Evolutionary conservation across 2,113 vertebrate genomes (phyloP).

Genomic region (Equus quagga): DNA sequence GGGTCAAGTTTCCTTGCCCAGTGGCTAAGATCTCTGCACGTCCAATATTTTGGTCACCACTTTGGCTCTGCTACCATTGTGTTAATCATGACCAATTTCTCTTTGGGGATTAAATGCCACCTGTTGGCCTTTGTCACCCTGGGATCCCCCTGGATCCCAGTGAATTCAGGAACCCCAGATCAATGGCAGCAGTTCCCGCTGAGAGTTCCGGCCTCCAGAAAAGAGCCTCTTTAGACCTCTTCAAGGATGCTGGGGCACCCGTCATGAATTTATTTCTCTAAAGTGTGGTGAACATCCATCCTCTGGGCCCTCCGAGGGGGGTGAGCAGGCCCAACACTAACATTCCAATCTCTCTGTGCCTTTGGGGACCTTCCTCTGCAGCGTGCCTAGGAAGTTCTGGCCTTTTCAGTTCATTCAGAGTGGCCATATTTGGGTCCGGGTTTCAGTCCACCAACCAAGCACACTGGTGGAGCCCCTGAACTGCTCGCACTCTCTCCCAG

Average conservation of each 20-base stretch:
- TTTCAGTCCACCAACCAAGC: background rate
- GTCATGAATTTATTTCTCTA: too few species aligned
- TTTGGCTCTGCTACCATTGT: background rate
- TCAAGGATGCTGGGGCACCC: too few species aligned
- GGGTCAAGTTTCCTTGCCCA: background rate
- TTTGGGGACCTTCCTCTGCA: fast-evolving
- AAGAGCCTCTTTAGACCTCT: background rate
- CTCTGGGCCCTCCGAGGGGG: background rate
- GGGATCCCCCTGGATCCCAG: background rate
- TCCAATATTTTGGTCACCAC: background rate
- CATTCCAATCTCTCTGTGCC: background rate
- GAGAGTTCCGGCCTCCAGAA: background rate
- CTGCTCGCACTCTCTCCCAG: background rate
- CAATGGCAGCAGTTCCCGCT: too few species aligned
- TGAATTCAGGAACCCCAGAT: background rate
- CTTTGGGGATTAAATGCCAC: background rate
- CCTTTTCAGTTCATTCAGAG: too few species aligned
- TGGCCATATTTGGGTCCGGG: too few species aligned
- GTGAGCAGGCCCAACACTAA: too few species aligned
- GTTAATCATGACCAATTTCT: background rate
- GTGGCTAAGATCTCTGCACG: background rate
- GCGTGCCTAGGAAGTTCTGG: too few species aligned
- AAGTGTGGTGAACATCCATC: background rate
- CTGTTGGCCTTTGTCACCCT: background rate
- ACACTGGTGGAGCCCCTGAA: background rate